phyloP scores from a whole-genome alignment of 2,113 vertebrate species.

The Copsychus sechellarum region DNA sequence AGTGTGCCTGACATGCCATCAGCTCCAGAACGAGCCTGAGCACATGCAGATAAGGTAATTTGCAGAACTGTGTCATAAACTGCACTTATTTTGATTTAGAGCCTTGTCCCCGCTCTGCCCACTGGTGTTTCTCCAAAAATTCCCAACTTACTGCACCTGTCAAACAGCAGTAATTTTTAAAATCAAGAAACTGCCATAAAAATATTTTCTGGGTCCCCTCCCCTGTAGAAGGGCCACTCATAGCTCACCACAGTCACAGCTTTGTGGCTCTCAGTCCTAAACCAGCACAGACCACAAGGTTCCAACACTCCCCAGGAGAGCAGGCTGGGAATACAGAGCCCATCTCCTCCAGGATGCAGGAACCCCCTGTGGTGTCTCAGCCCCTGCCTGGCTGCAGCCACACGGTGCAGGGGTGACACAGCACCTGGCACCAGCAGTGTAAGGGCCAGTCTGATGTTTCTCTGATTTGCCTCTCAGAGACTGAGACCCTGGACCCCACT shows the following conservation, averaged over 20 bases:
- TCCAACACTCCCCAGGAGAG: neutral
- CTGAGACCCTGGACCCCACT: too few relatives aligned
- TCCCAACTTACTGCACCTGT: neutral
- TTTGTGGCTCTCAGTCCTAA: neutral
- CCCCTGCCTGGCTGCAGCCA: neutral
- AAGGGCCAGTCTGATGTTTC: too few relatives aligned
- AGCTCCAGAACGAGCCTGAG: slow-evolving; percentile 43
- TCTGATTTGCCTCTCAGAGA: too few relatives aligned
- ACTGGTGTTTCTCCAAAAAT: neutral
- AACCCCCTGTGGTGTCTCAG: neutral
- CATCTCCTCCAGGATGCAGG: neutral
- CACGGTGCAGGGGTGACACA: neutral
- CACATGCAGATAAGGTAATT: slow-evolving; percentile 35
- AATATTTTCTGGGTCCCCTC: neutral
- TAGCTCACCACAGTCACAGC: neutral
- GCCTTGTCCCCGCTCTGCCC: neutral
- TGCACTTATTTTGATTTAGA: slow-evolving; percentile 7
- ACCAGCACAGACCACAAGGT: neutral
- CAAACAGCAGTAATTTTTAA: neutral
- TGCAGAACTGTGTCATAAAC: slow-evolving; percentile 20
- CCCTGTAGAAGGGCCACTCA: neutral
- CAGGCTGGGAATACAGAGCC: neutral
- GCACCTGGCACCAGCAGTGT: neutral
- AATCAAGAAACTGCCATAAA: neutral
- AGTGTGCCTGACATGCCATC: neutral